phyloP scores from a whole-genome alignment of 2,888 invertebrate species.

The Stenotaenia linearis region DNA sequence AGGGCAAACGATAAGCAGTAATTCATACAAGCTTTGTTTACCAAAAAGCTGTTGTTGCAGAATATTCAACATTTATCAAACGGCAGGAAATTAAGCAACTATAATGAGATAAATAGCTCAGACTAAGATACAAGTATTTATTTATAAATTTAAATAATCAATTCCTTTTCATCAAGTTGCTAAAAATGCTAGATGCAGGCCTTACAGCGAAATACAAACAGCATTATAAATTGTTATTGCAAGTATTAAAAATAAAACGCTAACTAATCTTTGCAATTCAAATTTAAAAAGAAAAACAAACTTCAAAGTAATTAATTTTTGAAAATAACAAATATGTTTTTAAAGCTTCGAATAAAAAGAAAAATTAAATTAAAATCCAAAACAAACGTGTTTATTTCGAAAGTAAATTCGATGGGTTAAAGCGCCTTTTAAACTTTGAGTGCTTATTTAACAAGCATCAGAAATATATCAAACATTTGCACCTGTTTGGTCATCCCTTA shows the following conservation, averaged over 20 bases:
- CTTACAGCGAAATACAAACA: too few species aligned
- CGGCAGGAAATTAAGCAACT: background rate
- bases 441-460: background rate
- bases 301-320: too few species aligned
- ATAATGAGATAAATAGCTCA: background rate
- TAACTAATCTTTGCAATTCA: too few species aligned
- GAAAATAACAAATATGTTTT: too few species aligned
- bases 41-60: background rate
- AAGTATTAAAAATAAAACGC: background rate
- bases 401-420: too few species aligned
- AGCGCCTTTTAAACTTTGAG: background rate
- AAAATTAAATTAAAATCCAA: too few species aligned
- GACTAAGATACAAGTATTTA: too few species aligned
- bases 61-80: background rate
- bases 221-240: background rate
- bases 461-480: background rate
- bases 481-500: background rate
- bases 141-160: background rate
- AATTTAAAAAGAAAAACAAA: too few species aligned
- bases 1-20: too few species aligned
- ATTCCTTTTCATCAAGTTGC: background rate
- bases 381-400: too few species aligned
- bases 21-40: background rate
- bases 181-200: background rate
- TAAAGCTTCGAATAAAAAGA: too few species aligned